Base-by-base conservation (phyloP, 2,888 invertebrate species). In the Phoenoteleia sp. region DNA sequence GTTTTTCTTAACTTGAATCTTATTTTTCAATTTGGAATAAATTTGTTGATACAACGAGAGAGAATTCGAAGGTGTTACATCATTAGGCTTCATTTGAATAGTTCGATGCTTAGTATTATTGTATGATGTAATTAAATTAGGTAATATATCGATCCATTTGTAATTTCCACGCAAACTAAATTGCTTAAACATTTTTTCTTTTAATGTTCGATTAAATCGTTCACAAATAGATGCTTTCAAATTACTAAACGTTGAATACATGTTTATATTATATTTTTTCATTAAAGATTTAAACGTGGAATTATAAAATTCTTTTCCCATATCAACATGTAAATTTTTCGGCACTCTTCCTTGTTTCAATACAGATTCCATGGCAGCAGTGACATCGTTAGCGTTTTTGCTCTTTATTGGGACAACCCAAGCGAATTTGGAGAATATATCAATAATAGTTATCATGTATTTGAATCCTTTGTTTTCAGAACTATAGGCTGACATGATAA, bases 361-460 rank as follows among this genome's bases (percentile, higher is more conserved):
- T 25, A 86, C 49, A 25, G 45, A 33, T 19, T 85, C 49, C 85
- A 88, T 88, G 6, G 89, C 88, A 23, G 74, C 76, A 19, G 85
- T 81, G 4, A 92, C 90, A 77, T 42, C 49, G 21, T 49, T 21
- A 15, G 13, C 49, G 60, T 71, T 87, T 89, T 93, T 93, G 13
- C 81, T 88, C 87, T 93, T 93, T 6, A 93, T 42, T 3, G 92
- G 91, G 49, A 87, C 71, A 36, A 89, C 89, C 92, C 92, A 93
- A 3, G 91, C 89, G 87, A 86, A 93, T 88, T 94, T 93, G 0
- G 91, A 93, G 87, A 93, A 93, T 27, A 87, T 86, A 87, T 94
- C 92, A 47, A 93, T 94, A 15, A 92, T 88, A n/a, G 91, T 90
- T 42, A 93, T 81, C 45, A 94, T 84, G 76, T 90, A 93, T 72